Evolutionary conservation across 2,888 invertebrate species (phyloP), one percentile per base, ranked within the genome.

Genomic region (Piscicola geometra): DNA sequence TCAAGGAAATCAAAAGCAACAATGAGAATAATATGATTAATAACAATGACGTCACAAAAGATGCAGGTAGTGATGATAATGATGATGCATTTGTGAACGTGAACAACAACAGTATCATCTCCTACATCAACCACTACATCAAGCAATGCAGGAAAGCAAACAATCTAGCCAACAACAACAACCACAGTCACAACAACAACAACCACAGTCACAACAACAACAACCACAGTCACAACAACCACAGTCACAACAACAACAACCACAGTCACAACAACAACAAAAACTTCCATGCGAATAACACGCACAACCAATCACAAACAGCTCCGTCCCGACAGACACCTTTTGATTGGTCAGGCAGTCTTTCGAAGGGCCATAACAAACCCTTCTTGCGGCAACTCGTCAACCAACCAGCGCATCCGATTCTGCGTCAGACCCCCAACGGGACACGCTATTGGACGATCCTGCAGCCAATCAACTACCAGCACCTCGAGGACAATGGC

Each of bases 391-490:
- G 12, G 21, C 50, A 47, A 47, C 21, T 25, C 21, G 9, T 25
- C 21, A 30, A 30, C 32, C 73, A 73, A 35, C 15, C 56, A 25
- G 73, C 64, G 15, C 64, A 35, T 9, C 73, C 73, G 15, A 32
- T 52, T n/a, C 41, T 73, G 32, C 47, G 35, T 25, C 35, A 60
- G 35, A 33, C 73, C 0, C 60, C 28, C 28, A 25, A 33, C 0
- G 73, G 73, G 15, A 73, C 73, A 2, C 32, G 41, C 21, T 73
- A 73, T 33, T 73, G 60, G 73, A 73, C 73, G 33, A 73, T 73
- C 15, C 36, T 73, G 36, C 73, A 73, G 30, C 73, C 73, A 1
- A 33, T 18, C 12, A 73, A 73, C 64, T 33, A 32, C 30, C 32
- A 56, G 1, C 56, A 73, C 36, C 56, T 73, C 35, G 52, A 73